Evolutionary conservation across 2,888 invertebrate genomes (phyloP), one percentile per base, ranked within the genome.

Genomic region (Melolontha melolontha): DNA sequence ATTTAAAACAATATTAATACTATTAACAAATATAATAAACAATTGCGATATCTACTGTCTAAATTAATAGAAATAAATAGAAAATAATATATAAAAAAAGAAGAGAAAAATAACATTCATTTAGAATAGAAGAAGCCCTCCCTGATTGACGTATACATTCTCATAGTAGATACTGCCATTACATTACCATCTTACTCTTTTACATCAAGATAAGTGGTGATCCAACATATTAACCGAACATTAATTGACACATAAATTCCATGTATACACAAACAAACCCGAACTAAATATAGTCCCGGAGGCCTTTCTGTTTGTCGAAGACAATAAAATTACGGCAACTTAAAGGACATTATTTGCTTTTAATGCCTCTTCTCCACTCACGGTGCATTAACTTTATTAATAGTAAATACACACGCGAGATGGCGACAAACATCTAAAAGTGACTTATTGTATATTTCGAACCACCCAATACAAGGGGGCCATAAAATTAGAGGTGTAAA

Each of bases 401-500:
- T 62, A 62, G 59, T 62, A 62, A 62, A 62, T 62, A 62, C 59
- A 47, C 59, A 62, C 59, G 49, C 59, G 47, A 62, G 59, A 62
- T 62, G 59, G 49, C 59, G 59, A 62, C 59, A 62, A 70, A 68
- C 70, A 66, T 66, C 66, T 67, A 67, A 67, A 67, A 67, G 66
- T 67, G 66, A 54, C 66, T 67, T 44, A 67, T 67, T 59, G 66
- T 59, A 62, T 41, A 67, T 50, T 65, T 63, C 52, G 64, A 67
- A 67, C 67, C 67, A 67, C 67, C 67, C 63, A 63, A 63, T 69
- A 62, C 47, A 68, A 66, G 71, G 67, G 59, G 72, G 71, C 73
- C 72, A 67, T 73, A 73, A 74, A 74, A 72, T 72, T 71, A 72
- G 72, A 78, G 78, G 80, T 79, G 79, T 79, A 79, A 80, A 80